These are phyloP conservation scores for Epirrhoe tristata DNA, from an alignment of 2,888 invertebrate genomes.

Conservation along the genomic window DNA sequence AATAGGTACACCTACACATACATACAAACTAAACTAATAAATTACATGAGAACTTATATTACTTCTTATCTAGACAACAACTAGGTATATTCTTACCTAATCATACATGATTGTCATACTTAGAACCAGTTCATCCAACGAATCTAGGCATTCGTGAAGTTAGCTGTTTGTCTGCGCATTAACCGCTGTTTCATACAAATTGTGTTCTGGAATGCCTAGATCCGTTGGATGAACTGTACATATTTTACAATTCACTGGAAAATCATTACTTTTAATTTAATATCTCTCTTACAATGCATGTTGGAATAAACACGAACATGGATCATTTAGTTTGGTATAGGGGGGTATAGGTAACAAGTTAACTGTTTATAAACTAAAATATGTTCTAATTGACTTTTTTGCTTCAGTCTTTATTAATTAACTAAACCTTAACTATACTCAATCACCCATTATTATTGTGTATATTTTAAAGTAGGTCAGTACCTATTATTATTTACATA, in stretches of 20 bases:
- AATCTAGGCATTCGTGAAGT: too few relatives aligned
- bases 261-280: too few relatives aligned
- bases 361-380: conserved; percentile 20
- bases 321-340: background rate
- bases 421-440: background rate
- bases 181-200: too few relatives aligned
- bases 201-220: too few relatives aligned
- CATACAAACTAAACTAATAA: background rate
- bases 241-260: too few relatives aligned
- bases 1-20: background rate
- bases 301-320: background rate
- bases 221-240: too few relatives aligned
- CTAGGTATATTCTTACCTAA: background rate
- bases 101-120: background rate
- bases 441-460: background rate
- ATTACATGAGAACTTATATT: background rate
- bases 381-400: conserved; percentile 65
- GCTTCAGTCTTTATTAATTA: conserved; percentile 61
- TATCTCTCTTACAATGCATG: background rate
- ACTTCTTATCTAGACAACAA: too few relatives aligned
- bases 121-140: too few relatives aligned
- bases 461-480: conserved; percentile 7
- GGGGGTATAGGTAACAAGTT: background rate
- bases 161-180: too few relatives aligned
- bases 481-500: too few relatives aligned